Evolutionary conservation across 2,113 vertebrate genomes (phyloP).

Genomic region (Theropithecus gelada): DNA sequence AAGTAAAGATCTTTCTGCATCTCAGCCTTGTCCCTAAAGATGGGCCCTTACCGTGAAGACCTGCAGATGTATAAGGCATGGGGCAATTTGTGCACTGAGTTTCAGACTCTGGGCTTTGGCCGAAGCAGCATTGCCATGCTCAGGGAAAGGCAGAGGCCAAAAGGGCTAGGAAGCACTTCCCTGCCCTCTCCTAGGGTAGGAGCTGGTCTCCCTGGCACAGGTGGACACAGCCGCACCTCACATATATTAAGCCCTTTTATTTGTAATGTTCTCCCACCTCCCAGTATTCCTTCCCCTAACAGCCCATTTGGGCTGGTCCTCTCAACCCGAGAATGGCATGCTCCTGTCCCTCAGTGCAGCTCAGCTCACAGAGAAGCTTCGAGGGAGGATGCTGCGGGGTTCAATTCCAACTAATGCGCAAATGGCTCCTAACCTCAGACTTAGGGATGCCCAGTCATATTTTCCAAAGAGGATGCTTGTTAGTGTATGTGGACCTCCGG

Average conservation of each 20-base stretch:
- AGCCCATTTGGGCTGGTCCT: too few species aligned
- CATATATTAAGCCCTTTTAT: neutral
- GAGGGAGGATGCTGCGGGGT: neutral
- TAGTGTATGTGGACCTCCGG: neutral
- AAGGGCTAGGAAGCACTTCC: too few species aligned
- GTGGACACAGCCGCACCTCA: neutral
- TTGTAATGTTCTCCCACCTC: neutral
- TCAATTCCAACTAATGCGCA: neutral
- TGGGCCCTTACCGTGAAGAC: neutral
- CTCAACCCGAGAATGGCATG: too few species aligned
- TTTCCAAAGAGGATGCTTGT: neutral
- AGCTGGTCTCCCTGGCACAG: neutral
- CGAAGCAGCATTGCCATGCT: neutral
- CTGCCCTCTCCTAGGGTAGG: neutral
- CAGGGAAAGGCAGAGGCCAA: neutral
- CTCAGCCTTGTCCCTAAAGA: neutral
- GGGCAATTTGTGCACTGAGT: neutral
- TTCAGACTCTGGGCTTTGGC: neutral
- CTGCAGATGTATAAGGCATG: fast-evolving
- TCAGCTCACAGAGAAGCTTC: neutral
- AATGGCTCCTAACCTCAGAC: neutral
- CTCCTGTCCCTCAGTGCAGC: neutral
- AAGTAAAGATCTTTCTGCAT: neutral
- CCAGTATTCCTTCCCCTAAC: neutral
- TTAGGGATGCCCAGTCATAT: neutral